Evolutionary conservation across 23 tunicate species (phyloP), one percentile per base, ranked within the genome.

Genomic region (Diplosoma virens): DNA sequence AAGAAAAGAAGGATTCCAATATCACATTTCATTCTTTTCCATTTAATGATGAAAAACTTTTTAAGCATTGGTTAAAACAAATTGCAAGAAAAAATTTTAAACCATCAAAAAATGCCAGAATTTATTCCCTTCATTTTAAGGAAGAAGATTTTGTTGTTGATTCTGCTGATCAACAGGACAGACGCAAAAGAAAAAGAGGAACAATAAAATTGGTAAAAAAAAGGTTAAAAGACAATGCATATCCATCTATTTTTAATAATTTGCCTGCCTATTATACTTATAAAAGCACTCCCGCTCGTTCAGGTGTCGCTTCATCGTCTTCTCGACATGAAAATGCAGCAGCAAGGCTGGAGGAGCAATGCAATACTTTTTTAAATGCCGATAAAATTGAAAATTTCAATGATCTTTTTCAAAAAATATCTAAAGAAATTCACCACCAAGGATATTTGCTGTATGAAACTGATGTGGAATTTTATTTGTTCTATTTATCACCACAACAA

Each of bases 291-390:
- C 70, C 70, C 3, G 3, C 11, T 25, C 33, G 70, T 25, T 63
- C 70, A 26, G 70, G 70, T 28, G 11, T 63, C 20, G 27, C 70
- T 27, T 4, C 35, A 28, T 26, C 70, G 29, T 63, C 37, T 25
- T 63, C 36, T 6, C 70, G 70, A 28, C 70, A 63, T 63, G 70
- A 28, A 63, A 63, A 63, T 63, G 70, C 27, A 25, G 70, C 70
- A 63, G 14, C 35, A 63, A 28, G 35, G n/a, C 29, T 28, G 70
- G 37, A 63, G 35, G 35, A 63, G 20, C 70, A n/a, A 4, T 26
- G 34, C 29, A 11, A 63, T 5, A 14, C 14, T 6, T 63, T 63
- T 25, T 63, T 63, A n/a, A 28, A 63, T 6, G 70, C 14, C 3
- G 35, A 63, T 63, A 25, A 20, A 63, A 20, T 63, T 63, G 37